Base-by-base conservation (phyloP, 2,888 invertebrate species). In the Drosophila paucipuncta region DNA sequence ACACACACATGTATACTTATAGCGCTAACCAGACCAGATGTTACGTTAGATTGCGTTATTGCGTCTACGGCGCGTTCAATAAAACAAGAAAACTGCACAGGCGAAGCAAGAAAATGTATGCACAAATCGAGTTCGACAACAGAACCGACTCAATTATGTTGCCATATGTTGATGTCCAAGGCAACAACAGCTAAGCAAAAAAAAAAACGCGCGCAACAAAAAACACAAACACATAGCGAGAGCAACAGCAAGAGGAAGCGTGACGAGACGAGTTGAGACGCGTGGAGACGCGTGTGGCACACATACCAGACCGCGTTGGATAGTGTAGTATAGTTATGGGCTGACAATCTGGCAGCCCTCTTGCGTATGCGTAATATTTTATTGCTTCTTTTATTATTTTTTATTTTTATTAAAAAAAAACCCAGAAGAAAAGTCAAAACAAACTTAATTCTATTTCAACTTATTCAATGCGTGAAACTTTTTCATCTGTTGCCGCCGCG, bases 401-500 rank as follows among this genome's bases (percentile, higher is more conserved):
- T 6, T 16, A 5, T 37, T 4, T 54, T 39, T 35, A 70, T 52
- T 49, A 68, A 72, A 49, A 71, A n/a, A 59, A 53, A 41, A 30
- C 25, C 31, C 5, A 25, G 37, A 25, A 16, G 22, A 64, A 59
- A 30, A 39, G 55, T n/a, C 30, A 52, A 43, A n/a, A 41, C 33
- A 30, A 61, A 60, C 60, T 49, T 54, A 70, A 70, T 52, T 57
- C 28, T 61, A 39, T 53, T 67, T 62, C 13, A 60, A 60, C 60
- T 69, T 68, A 41, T 31, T 16, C 47, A 68, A 58, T 68, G 88
- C 75, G 75, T 83, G 83, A 72, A 88, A 85, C 80, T 87, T 89
- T 82, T 85, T 85, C 90, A 85, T 82, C 90, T 85, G 88, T 90
- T 85, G 85, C 90, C 70, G 90, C 90, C 47, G 35, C 68, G 67